Evolutionary conservation across 1,140 invertebrate genomes (phyloP).

Genomic region (Oncopeltus fasciatus): DNA sequence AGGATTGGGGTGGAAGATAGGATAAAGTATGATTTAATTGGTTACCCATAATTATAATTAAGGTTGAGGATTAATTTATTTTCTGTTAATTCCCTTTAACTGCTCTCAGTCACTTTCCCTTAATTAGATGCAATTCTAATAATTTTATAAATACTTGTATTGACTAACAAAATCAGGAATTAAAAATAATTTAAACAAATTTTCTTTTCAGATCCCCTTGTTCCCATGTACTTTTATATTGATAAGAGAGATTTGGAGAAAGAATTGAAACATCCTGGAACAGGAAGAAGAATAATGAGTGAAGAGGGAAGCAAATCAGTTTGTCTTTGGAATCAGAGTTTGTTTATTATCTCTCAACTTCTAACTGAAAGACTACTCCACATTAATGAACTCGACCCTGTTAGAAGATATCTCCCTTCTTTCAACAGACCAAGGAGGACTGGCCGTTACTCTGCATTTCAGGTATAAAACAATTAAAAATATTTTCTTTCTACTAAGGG

Average conservation of each 20-base stretch:
- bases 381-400: conserved; percentile 90
- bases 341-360: conserved; percentile 87
- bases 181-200: too few relatives aligned
- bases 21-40: too few relatives aligned
- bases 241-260: conserved; percentile 61
- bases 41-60: too few relatives aligned
- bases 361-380: conserved; percentile 77
- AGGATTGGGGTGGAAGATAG: too few relatives aligned
- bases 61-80: too few relatives aligned
- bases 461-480: too few relatives aligned
- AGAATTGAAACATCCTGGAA: conserved; percentile 58
- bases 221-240: conserved; percentile 83
- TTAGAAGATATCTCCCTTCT: conserved; percentile 86
- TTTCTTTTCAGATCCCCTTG: conserved; percentile 52
- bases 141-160: too few relatives aligned
- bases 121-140: too few relatives aligned
- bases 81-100: too few relatives aligned
- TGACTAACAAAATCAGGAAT: too few relatives aligned
- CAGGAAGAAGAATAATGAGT: conserved; percentile 45
- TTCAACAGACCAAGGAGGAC: conserved; percentile 82
- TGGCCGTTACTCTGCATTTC: conserved; percentile 89
- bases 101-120: too few relatives aligned
- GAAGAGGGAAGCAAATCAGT: conserved; percentile 37
- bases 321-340: conserved; percentile 50
- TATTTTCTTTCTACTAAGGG: too few relatives aligned